Base-by-base conservation (phyloP, 2,888 invertebrate species). In the Lochmaea capreae region DNA sequence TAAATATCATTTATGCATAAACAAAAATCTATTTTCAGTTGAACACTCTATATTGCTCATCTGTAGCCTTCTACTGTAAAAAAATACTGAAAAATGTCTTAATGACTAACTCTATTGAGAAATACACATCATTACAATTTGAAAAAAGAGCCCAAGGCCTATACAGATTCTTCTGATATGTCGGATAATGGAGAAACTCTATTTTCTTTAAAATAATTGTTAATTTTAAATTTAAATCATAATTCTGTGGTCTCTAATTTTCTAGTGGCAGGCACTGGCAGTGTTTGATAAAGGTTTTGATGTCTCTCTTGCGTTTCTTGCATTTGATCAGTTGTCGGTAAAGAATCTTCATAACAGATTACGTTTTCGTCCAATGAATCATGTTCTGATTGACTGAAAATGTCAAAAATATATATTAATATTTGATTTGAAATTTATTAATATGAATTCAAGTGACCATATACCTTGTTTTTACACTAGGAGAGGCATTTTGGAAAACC, bases 301-400 rank as follows among this genome's bases (percentile, higher is more conserved):
- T 87, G 86, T 72, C 89, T 89, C 87, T 88, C 90, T 87, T 82
- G 88, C 86, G 86, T 90, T 86, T 86, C 89, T 86, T 81, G 90
- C 83, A 84, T 88, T 81, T 86, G 88, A 57, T 87, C 89, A 87
- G 81, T 88, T 84, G 82, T 88, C 84, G 78, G 85, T 85, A 78
- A 84, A 83, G 26, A 89, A 86, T 78, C 89, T 88, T 83, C 90
- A 84, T 70, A 90, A 81, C 89, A 83, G 3, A 93, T 89, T 4
- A 92, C 95, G 86, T 97, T 96, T 84, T 96, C 96, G 84, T 97
- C 96, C 74, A 97, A 88, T 0, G 96, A 97, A 46, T 94, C 90
- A 42, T 94, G 90, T 81, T 94, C 94, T 0, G 94, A 94, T 85
- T 91, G 91, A 83, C 92, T 92, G 83, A 57, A 78, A 74, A 22